phyloP scores from a whole-genome alignment of 2,888 invertebrate genomes.

The Augiades crinisus region DNA sequence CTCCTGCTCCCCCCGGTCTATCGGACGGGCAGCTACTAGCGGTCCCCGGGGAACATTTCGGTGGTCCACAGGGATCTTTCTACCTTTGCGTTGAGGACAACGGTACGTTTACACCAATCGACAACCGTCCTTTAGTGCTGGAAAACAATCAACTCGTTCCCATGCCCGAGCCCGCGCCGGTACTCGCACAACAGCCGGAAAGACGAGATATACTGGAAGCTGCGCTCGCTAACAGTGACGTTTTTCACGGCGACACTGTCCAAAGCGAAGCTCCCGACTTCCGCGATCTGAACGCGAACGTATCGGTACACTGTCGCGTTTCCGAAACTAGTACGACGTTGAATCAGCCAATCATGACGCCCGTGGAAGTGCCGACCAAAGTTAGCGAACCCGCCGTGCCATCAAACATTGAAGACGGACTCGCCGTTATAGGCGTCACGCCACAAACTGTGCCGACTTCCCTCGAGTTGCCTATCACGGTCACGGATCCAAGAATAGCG shows the following conservation, averaged over 20 bases:
- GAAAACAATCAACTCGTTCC: slow-evolving; percentile 74
- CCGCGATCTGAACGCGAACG: slow-evolving; percentile 80
- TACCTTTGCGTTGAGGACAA: slow-evolving; percentile 88
- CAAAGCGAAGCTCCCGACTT: slow-evolving; percentile 82
- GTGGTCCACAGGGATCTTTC: slow-evolving; percentile 87
- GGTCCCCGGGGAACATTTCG: slow-evolving; percentile 86
- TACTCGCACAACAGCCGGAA: slow-evolving; percentile 51
- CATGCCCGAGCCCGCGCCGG: slow-evolving; percentile 59
- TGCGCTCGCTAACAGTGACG: slow-evolving; percentile 88
- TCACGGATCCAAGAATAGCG: slow-evolving; percentile 88
- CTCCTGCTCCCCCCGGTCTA: slow-evolving; percentile 50
- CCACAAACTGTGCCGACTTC: slow-evolving; percentile 84
- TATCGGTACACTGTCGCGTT: slow-evolving; percentile 82
- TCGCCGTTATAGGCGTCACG: slow-evolving; percentile 82
- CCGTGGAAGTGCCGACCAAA: slow-evolving; percentile 86
- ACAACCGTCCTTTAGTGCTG: slow-evolving; percentile 84
- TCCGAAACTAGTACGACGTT: slow-evolving; percentile 88
- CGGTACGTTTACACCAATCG: slow-evolving; percentile 86
- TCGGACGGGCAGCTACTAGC: slow-evolving; percentile 85
- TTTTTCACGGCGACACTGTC: slow-evolving; percentile 81
- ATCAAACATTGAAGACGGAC: slow-evolving; percentile 75
- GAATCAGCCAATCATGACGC: slow-evolving; percentile 92
- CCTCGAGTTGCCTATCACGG: slow-evolving; percentile 87
- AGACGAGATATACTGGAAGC: slow-evolving; percentile 88
- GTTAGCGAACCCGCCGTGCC: slow-evolving; percentile 51